phyloP scores from a whole-genome alignment of 2,113 vertebrate species.

The Pedionomus torquatus region DNA sequence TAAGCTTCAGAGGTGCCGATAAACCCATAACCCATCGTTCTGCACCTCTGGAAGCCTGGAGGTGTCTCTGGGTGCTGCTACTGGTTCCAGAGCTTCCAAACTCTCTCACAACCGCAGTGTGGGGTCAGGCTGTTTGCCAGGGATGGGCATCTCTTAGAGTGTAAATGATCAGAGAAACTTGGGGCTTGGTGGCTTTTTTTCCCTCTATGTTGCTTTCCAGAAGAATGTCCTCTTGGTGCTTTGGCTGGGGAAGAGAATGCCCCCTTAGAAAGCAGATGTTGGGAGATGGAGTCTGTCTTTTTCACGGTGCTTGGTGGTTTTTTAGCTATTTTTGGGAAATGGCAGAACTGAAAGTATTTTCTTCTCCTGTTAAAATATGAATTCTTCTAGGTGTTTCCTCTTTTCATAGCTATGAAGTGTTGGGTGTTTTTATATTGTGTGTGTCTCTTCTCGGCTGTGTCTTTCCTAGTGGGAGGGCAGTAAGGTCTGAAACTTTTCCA shows the following conservation, averaged over 20 bases:
- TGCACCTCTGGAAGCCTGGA: background rate
- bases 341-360: background rate
- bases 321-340: background rate
- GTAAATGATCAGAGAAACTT: background rate
- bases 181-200: background rate
- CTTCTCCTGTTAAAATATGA: background rate
- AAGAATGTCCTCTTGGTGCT: background rate
- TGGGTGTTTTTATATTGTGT: background rate
- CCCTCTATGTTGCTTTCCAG: background rate
- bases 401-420: background rate
- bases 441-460: background rate
- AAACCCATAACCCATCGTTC: background rate
- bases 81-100: background rate
- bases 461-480: background rate
- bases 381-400: background rate
- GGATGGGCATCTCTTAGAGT: rapidly evolving
- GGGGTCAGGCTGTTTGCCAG: background rate
- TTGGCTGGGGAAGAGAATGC: background rate
- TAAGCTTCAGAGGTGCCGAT: background rate
- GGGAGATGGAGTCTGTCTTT: background rate
- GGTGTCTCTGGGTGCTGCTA: background rate
- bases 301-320: background rate
- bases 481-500: background rate
- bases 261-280: background rate
- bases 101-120: background rate